Conservation (phyloP, 2,888 invertebrate genomes). For the Caenorhabditis angaria region DNA sequence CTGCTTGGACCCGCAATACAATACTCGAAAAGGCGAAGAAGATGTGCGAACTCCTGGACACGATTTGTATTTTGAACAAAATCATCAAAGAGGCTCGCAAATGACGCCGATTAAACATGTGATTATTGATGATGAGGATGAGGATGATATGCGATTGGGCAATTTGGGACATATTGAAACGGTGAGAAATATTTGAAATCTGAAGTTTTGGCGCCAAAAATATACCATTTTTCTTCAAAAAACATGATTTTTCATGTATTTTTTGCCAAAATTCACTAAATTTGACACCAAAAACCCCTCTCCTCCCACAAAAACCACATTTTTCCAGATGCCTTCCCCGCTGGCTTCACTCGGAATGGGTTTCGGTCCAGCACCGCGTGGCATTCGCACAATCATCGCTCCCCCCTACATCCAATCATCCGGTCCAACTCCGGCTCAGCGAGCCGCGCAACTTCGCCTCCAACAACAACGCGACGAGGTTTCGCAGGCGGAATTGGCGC, state of each 20-base stretch:
- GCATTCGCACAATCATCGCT: neutral
- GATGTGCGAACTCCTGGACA: neutral
- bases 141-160: neutral
- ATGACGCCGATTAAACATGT: too few relatives aligned
- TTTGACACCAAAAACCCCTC: too few relatives aligned
- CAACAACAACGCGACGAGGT: neutral
- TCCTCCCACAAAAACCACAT: too few relatives aligned
- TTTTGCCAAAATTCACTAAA: too few relatives aligned
- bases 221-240: neutral
- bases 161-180: slow-evolving; percentile 3
- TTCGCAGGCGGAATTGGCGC: neutral
- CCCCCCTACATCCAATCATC: neutral
- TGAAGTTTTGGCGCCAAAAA: neutral
- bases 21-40: slow-evolving; percentile 7
- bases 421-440: neutral
- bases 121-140: slow-evolving; percentile 1
- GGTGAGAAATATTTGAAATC: neutral
- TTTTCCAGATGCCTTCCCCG: neutral
- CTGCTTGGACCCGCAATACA: neutral
- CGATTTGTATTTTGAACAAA: neutral
- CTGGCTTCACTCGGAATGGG: neutral
- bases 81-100: too few relatives aligned
- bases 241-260: too few relatives aligned
- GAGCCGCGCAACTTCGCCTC: neutral
- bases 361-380: neutral